phyloP scores from a whole-genome alignment of 2,888 invertebrate species.

The Polyommatus iphigenia region DNA sequence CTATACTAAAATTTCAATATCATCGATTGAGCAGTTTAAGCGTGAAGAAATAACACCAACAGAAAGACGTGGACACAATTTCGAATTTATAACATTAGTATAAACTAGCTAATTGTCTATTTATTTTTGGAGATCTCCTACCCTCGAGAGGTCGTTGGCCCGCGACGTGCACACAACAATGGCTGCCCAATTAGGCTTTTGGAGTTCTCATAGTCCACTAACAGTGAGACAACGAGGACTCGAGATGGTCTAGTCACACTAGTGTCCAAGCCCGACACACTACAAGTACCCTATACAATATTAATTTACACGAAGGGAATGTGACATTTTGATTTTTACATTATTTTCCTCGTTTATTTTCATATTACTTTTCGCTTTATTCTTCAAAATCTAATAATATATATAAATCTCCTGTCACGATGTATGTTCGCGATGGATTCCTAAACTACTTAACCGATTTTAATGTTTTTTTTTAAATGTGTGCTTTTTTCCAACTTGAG shows the following conservation, averaged over 20 bases:
- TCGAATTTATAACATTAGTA: too few species aligned
- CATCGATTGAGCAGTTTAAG: too few species aligned
- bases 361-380: too few species aligned
- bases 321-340: background rate
- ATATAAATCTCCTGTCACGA: too few species aligned
- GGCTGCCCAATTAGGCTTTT: background rate
- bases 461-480: too few species aligned
- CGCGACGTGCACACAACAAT: background rate
- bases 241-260: background rate
- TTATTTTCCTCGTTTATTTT: too few species aligned
- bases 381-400: too few species aligned
- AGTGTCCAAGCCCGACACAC: background rate
- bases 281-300: background rate
- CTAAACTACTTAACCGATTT: too few species aligned
- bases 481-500: too few species aligned
- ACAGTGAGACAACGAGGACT: background rate
- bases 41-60: too few species aligned
- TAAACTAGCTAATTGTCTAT: background rate
- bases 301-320: background rate
- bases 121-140: background rate
- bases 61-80: background rate
- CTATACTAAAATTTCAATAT: too few species aligned
- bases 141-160: background rate
- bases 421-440: too few species aligned
- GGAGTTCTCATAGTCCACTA: background rate